A percentile compares a stretch with the other conserved stretches of the same genome.
These are phyloP conservation scores for Baryphthengus martii DNA, from an alignment of 2,113 vertebrate genomes.

Conservation along the genomic window DNA sequence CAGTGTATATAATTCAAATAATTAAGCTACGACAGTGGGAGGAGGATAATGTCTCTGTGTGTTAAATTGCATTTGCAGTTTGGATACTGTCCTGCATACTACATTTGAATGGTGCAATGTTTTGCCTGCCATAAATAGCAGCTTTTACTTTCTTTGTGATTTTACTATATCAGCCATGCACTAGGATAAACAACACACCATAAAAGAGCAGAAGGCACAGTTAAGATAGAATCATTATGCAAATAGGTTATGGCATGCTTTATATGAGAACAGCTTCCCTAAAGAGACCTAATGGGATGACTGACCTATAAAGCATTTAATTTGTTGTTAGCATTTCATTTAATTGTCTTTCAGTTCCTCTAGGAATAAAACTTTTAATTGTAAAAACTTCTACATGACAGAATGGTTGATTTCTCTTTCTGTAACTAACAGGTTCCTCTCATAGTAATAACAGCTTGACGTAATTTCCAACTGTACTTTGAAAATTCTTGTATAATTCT, in stretches of 20 bases:
- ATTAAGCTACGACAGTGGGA: not conserved
- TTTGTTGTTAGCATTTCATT: constrained; percentile 78
- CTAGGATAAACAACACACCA: constrained; percentile 73
- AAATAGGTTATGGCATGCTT: constrained; percentile 77
- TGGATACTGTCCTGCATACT: constrained; percentile 56
- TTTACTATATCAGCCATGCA: constrained; percentile 63
- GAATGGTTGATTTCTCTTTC: constrained; percentile 69
- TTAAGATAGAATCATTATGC: constrained; percentile 78
- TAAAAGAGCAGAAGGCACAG: constrained; percentile 78
- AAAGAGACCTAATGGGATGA: constrained; percentile 77
- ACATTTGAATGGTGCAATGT: constrained; percentile 21
- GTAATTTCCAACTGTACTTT: constrained; percentile 30
- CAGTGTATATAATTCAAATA: constrained; percentile 32
- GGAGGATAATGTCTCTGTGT: not conserved
- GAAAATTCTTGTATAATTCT: not conserved
- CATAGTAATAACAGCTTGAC: constrained; percentile 17
- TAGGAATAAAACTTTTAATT: constrained; percentile 80
- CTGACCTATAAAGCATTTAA: constrained; percentile 81
- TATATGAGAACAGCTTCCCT: constrained; percentile 76
- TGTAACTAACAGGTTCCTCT: constrained; percentile 72
- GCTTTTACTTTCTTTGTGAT: constrained; percentile 58
- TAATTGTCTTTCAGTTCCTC: constrained; percentile 75
- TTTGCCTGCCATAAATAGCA: constrained; percentile 67
- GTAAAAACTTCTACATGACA: constrained; percentile 76
- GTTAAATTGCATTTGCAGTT: constrained; percentile 51